Percentiles rank a stretch among this genome's conserved stretches.
These are phyloP conservation scores for Zoanthus sansibaricus DNA, from an alignment of 92 coral and sea anemone species.

Conservation along the genomic window DNA sequence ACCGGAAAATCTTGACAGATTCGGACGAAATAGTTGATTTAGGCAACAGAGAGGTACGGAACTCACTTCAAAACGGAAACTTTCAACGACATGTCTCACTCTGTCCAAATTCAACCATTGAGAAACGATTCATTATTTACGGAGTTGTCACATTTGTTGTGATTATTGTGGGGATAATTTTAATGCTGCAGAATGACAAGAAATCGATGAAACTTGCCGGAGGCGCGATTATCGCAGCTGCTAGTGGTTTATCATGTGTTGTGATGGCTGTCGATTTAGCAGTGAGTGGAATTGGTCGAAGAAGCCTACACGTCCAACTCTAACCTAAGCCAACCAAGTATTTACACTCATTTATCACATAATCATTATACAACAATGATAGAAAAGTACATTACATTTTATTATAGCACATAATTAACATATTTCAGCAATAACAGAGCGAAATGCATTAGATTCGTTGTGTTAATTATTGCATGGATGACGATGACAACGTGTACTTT, in stretches of 20 bases:
- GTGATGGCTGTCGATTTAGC: constrained; percentile 38
- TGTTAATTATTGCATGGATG: no score
- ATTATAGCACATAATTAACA: background rate
- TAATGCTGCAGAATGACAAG: constrained; percentile 32
- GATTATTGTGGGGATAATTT: constrained; percentile 31
- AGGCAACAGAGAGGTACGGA: background rate
- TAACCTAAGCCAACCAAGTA: background rate
- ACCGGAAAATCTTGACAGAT: background rate
- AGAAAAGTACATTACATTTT: background rate
- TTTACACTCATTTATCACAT: background rate
- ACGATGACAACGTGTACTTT: no score
- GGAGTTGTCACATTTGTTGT: constrained; percentile 16
- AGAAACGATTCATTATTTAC: constrained; percentile 37
- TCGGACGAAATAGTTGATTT: constrained; percentile 14
- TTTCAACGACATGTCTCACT: background rate
- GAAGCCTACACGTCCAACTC: background rate
- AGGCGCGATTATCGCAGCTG: constrained; percentile 24
- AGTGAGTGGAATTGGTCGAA: constrained; percentile 19
- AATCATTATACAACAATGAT: background rate
- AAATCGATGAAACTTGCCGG: constrained; percentile 29
- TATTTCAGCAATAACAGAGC: no score
- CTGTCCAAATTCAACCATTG: constrained; percentile 41
- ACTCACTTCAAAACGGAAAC: constrained; percentile 6
- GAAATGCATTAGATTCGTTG: no score
- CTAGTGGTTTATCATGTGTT: constrained; percentile 37